Percentiles rank a stretch among this genome's conserved stretches.
These are phyloP conservation scores for Mythimna vitellina DNA, from an alignment of 2,888 invertebrate species.

Conservation along the genomic window DNA sequence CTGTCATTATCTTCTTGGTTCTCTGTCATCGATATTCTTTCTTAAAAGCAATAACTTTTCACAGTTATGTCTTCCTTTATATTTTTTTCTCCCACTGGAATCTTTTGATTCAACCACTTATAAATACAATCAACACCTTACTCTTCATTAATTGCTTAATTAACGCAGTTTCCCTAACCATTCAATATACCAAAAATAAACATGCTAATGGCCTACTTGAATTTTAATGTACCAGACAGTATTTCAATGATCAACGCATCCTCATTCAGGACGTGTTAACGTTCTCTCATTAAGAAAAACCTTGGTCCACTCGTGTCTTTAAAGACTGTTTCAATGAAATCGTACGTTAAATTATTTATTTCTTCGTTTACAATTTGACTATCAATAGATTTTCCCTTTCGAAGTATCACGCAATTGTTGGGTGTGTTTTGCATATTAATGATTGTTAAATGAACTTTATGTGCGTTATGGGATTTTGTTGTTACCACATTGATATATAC, in stretches of 20 bases:
- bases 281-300: conserved; percentile 61
- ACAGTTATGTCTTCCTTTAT: conserved; percentile 2
- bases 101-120: conserved; percentile 5
- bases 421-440: conserved; percentile 48
- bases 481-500: conserved; percentile 21
- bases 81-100: background rate
- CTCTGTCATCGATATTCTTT: background rate
- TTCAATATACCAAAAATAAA: conserved; percentile 49
- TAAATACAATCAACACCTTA: conserved; percentile 25
- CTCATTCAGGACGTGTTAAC: conserved; percentile 56
- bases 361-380: conserved; percentile 60
- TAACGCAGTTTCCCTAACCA: conserved; percentile 41
- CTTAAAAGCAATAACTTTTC: background rate
- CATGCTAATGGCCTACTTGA: conserved; percentile 52
- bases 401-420: conserved; percentile 53
- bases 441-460: conserved; percentile 22
- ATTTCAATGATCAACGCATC: conserved; percentile 61
- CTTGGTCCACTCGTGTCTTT: conserved; percentile 61
- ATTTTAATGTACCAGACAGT: conserved; percentile 52
- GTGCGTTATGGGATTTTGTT: conserved; percentile 28
- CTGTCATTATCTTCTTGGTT: background rate
- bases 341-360: conserved; percentile 64
- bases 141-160: conserved; percentile 25
- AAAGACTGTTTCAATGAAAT: conserved; percentile 60
- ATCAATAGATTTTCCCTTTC: conserved; percentile 67